Conservation (phyloP, 2,888 invertebrate genomes). For the Limenitis camilla region DNA sequence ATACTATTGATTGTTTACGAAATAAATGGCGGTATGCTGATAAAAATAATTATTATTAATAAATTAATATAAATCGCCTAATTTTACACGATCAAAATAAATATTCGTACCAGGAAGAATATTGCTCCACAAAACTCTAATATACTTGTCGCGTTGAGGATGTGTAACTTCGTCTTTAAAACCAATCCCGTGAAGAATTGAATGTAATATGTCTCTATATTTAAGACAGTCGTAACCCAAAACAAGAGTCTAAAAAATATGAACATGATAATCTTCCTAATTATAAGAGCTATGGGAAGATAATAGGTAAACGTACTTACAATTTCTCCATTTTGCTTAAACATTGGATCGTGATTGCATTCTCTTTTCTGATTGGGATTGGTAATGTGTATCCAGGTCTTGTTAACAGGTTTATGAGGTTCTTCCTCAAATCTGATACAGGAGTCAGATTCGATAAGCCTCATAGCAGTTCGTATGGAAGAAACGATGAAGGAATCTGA, state of each 20-base stretch:
- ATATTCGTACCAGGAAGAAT: conserved; percentile 43
- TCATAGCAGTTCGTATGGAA: conserved; percentile 36
- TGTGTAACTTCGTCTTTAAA: conserved; percentile 54
- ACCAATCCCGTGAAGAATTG: conserved; percentile 49
- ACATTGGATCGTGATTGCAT: conserved; percentile 38
- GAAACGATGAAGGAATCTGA: conserved; percentile 34
- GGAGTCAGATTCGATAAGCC: conserved; percentile 36
- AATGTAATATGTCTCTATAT: conserved; percentile 39
- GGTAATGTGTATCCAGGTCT: conserved; percentile 41
- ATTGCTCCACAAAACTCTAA: conserved; percentile 52
- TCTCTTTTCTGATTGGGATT: conserved; percentile 38
- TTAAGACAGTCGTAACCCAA: conserved; percentile 52
- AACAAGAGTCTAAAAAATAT: conserved; percentile 33
- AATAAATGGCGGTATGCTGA: conserved; percentile 38
- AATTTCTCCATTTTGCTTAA: conserved; percentile 30
- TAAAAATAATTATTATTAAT: not conserved
- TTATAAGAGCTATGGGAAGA: no score
- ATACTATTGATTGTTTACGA: conserved; percentile 25
- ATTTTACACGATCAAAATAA: conserved; percentile 9
- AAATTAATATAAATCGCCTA: not conserved
- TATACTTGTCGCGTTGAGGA: conserved; percentile 47
- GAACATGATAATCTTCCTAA: no score
- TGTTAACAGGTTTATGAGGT: conserved; percentile 6
- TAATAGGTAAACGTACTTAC: conserved; percentile 35
- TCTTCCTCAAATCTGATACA: conserved; percentile 41